Percentiles rank a stretch among this genome's conserved stretches.
phyloP scores from a whole-genome alignment of 2,797 vertebrate genomes.

The Leptodactylus fallax region DNA sequence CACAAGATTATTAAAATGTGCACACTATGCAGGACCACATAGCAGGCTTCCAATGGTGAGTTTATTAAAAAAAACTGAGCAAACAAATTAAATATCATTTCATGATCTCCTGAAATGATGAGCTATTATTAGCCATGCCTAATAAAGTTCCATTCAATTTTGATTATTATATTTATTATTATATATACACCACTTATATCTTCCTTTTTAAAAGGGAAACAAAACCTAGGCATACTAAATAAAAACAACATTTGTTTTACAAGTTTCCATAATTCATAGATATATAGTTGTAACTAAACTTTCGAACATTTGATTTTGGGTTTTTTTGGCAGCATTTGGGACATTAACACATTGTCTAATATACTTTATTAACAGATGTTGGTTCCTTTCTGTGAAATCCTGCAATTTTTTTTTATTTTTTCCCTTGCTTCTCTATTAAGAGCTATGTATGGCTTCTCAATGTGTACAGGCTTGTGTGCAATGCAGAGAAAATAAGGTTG shows the following conservation, averaged over 20 bases:
- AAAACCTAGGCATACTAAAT: not conserved
- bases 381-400: too few species aligned
- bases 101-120: slow-evolving; percentile 6
- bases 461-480: too few species aligned
- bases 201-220: not conserved
- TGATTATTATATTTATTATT: not conserved
- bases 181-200: not conserved
- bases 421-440: too few species aligned
- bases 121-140: not conserved
- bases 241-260: not conserved
- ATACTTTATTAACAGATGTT: too few species aligned
- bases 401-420: too few species aligned
- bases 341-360: too few species aligned
- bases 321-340: too few species aligned
- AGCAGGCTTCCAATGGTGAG: slow-evolving; percentile 20
- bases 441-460: too few species aligned
- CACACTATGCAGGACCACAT: not conserved
- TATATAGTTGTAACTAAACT: too few species aligned
- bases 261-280: not conserved
- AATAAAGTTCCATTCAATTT: not conserved
- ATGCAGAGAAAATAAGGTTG: too few species aligned
- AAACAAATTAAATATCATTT: slow-evolving; percentile 35
- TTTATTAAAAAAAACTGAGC: slow-evolving; percentile 27
- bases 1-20: slow-evolving; percentile 40
- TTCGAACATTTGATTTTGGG: too few species aligned